These are phyloP conservation scores for Hydrolagus colliei DNA, from an alignment of 2,797 vertebrate species.

Conservation along the genomic window DNA sequence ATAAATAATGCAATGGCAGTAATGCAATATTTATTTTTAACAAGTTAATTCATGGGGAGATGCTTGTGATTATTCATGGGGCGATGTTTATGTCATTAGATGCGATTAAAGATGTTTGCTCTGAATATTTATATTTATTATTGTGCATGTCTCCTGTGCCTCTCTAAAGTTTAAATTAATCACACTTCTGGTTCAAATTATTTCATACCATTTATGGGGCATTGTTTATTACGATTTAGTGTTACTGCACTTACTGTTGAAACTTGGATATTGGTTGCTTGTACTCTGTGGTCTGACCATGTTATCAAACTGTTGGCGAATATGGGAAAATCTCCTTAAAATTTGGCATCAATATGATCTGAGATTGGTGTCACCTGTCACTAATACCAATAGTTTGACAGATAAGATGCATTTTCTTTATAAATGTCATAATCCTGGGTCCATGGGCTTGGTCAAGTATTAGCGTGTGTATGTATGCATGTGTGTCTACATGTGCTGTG, in stretches of 20 bases:
- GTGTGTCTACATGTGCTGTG: neutral
- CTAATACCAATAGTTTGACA: slow-evolving; percentile 7
- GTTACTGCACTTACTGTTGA: neutral
- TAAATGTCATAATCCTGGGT: neutral
- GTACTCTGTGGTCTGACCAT: neutral
- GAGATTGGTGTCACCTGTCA: neutral
- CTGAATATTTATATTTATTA: slow-evolving; percentile 10
- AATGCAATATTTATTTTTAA: neutral
- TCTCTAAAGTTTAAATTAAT: slow-evolving; percentile 13
- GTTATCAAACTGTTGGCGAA: neutral
- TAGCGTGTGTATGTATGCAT: too few species aligned
- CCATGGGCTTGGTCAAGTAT: neutral
- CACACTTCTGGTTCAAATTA: neutral
- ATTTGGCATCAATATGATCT: neutral
- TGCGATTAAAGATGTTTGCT: neutral
- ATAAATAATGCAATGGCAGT: neutral
- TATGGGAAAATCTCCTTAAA: neutral
- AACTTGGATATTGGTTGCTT: neutral
- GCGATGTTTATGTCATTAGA: neutral
- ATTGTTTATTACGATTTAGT: neutral
- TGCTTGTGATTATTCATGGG: neutral
- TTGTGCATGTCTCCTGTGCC: neutral
- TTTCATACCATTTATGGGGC: neutral
- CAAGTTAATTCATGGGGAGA: slow-evolving; percentile 1
- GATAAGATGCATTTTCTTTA: neutral